Percentiles rank a stretch among this genome's conserved stretches.
Conservation (phyloP, 2,888 invertebrate species). For the Lysandra bellargus region DNA sequence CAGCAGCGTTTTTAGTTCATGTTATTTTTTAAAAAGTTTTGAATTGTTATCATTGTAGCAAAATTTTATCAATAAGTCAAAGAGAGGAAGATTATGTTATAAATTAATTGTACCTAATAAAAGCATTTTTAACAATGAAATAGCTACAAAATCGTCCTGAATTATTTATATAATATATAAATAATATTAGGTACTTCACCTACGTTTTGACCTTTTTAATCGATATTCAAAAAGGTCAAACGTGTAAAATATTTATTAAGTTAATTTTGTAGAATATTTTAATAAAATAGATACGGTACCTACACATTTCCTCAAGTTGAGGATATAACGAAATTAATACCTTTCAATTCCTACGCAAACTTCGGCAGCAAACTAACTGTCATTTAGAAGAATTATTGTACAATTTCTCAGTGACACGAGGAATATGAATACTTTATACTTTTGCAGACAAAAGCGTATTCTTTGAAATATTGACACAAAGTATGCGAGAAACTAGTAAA, state of each 20-base stretch:
- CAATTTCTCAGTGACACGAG: conserved; percentile 52
- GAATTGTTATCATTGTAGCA: too few species aligned
- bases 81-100: too few species aligned
- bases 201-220: too few species aligned
- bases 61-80: too few species aligned
- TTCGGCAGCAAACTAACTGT: conserved; percentile 49
- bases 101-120: too few species aligned
- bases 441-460: background rate
- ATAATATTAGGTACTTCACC: too few species aligned
- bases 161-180: too few species aligned
- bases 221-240: too few species aligned
- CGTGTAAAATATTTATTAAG: too few species aligned
- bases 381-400: conserved; percentile 64
- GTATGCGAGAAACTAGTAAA: background rate
- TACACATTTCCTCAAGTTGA: background rate
- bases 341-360: conserved; percentile 38
- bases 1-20: background rate
- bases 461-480: background rate
- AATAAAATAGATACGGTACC: background rate
- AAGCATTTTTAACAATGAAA: too few species aligned
- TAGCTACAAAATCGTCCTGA: too few species aligned
- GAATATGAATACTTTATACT: conserved; percentile 26
- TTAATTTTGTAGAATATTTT: too few species aligned
- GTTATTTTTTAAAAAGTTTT: background rate
- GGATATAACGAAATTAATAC: background rate